Base-by-base conservation (phyloP, 92 coral and sea anemone species). In the Porites divaricata region DNA sequence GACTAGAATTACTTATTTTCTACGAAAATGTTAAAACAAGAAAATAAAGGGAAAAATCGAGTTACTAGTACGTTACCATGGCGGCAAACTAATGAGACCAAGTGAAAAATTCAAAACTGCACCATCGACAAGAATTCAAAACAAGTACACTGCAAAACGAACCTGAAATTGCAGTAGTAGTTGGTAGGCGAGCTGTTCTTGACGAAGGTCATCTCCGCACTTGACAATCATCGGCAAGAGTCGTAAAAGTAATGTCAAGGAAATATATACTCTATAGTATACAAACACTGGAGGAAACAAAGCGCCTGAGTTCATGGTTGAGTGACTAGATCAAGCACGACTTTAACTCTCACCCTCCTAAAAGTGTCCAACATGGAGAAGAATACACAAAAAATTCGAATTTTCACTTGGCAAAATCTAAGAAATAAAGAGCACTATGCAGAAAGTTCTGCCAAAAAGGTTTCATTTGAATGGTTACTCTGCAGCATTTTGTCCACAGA, bases 171-270 rank as follows among this genome's bases (percentile, higher is more conserved):
- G 99, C 19, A 90, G 88, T 66, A 96, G 93, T 15, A 96, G 94
- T 83, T 96, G 99, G 79, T 92, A 95, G 21, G 99, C 99, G 4
- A 96, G 89, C 57, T 95, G 88, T 70, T 96, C 99, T 76, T 96
- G 99, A 2, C 99, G 94, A 28, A 96, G 79, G 67, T 96, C 99
- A 79, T 96, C 99, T 2, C 99, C 99, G 76, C 98, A 95, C 75
- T 96, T 96, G 21, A 96, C 99, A 41, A 96, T 96, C 86, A 95
- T 92, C 2, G 99, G 98, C 22, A 96, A 68, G 19, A 96, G 87
- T 90, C 89, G 98, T 96, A 58, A 85, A 77, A 87, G 45, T 68
- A n/a, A 50, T 83, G 11, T 93, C 93, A 87, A 95, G 92, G 94
- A 89, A 49, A 58, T 35, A 35, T 35, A 35, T 35, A 35, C 45